Percentiles rank a stretch among this genome's conserved stretches.
Conservation (phyloP, 2,888 invertebrate genomes). For the Dusona sp. region DNA sequence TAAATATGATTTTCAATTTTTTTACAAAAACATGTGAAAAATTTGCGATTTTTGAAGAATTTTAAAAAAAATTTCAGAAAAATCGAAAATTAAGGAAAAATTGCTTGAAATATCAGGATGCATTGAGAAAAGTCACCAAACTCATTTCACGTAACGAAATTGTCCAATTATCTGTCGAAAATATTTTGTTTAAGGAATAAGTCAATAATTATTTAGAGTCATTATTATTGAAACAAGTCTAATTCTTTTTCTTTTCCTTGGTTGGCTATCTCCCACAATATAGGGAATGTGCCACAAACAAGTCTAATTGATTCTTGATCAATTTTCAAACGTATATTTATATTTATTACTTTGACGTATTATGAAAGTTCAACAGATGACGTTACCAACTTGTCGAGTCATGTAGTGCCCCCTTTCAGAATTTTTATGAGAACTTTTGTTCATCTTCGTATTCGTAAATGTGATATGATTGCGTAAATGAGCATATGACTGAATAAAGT, state of each 20-base stretch:
- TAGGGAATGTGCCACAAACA: too few species aligned
- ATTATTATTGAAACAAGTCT: not conserved
- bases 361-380: not conserved
- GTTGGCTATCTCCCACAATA: too few species aligned
- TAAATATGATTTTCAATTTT: too few species aligned
- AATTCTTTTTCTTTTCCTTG: too few species aligned
- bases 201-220: not conserved
- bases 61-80: too few species aligned
- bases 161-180: too few species aligned
- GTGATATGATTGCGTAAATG: not conserved
- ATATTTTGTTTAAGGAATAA: not conserved
- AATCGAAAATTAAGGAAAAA: too few species aligned
- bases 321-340: not conserved
- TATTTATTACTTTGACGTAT: not conserved
- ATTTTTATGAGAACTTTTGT: not conserved
- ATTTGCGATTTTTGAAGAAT: too few species aligned
- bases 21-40: too few species aligned
- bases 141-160: not conserved
- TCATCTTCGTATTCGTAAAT: not conserved
- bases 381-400: not conserved
- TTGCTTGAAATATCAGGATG: too few species aligned
- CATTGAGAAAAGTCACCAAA: too few species aligned
- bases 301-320: not conserved
- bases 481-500: not conserved
- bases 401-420: not conserved